These are phyloP conservation scores for Ips nitidus DNA, from an alignment of 1,140 invertebrate species.

Conservation along the genomic window DNA sequence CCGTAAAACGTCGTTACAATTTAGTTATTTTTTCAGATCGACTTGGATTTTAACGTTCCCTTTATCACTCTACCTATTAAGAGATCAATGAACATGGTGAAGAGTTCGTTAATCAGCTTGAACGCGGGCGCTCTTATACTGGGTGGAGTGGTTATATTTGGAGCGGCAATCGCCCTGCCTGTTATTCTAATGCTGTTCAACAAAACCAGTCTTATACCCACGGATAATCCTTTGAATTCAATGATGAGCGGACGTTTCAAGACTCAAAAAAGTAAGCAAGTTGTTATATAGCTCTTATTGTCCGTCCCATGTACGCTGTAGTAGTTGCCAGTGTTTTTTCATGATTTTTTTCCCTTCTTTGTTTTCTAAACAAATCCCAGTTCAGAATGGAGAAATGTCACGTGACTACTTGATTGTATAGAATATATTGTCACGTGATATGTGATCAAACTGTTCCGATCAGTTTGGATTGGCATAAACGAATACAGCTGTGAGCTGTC, in stretches of 20 bases:
- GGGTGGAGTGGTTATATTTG: slow-evolving; percentile 43
- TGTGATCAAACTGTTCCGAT: too few species aligned
- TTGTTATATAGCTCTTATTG: neutral
- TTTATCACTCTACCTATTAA: slow-evolving; percentile 50
- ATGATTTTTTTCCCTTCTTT: neutral
- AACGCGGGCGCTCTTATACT: slow-evolving; percentile 47
- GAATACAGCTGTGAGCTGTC: too few species aligned
- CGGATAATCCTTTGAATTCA: slow-evolving; percentile 15
- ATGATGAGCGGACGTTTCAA: neutral
- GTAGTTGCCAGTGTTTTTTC: neutral
- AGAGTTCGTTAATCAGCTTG: slow-evolving; percentile 45
- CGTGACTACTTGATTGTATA: too few species aligned
- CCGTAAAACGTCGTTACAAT: too few species aligned
- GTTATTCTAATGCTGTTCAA: slow-evolving; percentile 37
- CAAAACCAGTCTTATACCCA: slow-evolving; percentile 32
- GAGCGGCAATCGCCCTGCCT: slow-evolving; percentile 43
- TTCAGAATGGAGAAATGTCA: too few species aligned
- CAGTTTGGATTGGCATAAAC: too few species aligned
- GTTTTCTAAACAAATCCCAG: slow-evolving; percentile 1
- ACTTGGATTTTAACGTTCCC: slow-evolving; percentile 48
- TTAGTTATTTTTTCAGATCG: slow-evolving; percentile 42
- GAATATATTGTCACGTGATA: too few species aligned
- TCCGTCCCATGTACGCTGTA: too few species aligned
- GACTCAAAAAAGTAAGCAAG: slow-evolving; percentile 36
- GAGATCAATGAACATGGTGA: slow-evolving; percentile 40